Evolutionary conservation across 1,140 invertebrate species (phyloP), one percentile per base, ranked within the genome.

Genomic region (Bicyclus anynana): DNA sequence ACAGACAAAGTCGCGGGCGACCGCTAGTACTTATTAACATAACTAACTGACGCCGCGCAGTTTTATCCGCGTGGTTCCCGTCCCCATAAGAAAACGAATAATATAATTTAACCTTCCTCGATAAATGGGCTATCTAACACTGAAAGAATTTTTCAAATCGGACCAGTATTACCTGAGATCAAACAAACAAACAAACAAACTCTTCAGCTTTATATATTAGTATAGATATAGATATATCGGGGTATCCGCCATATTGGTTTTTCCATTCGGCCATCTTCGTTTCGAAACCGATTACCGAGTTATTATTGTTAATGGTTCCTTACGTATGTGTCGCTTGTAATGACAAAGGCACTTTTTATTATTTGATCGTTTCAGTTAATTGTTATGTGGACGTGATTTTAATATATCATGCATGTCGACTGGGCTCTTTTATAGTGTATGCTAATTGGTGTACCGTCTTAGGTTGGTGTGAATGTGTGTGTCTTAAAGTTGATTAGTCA

Each of bases 341-440:
- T 85, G 77, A 85, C 80, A 87, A 83, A 85, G 69, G 74, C 57
- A 77, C 59, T 83, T 87, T 87, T 85, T 87, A 84, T 86, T 84
- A 84, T 87, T 87, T 83, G 80, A 87, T 87, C 73, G 79, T 82
- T 82, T 79, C 74, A 72, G 70, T 79, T 81, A 84, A 85, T 85
- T 87, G 84, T 87, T 76, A 69, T 70, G 71, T 59, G 72, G 71
- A 85, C 84, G 84, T 85, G 82, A 80, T 84, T 84, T 85, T 84
- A 84, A 87, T 87, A 84, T 80, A 84, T 83, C 78, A 87, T 79
- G 80, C 77, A 74, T 77, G 72, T 85, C 77, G 72, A 69, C 66
- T 77, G 73, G 67, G 53, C 62, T 74, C 75, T 72, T 83, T 85
- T 82, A 85, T 85, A 71, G 72, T 48, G 67, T 80, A 87, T 84